phyloP scores from a whole-genome alignment of 2,797 vertebrate genomes.

The Acrocephalus scirpaceus region DNA sequence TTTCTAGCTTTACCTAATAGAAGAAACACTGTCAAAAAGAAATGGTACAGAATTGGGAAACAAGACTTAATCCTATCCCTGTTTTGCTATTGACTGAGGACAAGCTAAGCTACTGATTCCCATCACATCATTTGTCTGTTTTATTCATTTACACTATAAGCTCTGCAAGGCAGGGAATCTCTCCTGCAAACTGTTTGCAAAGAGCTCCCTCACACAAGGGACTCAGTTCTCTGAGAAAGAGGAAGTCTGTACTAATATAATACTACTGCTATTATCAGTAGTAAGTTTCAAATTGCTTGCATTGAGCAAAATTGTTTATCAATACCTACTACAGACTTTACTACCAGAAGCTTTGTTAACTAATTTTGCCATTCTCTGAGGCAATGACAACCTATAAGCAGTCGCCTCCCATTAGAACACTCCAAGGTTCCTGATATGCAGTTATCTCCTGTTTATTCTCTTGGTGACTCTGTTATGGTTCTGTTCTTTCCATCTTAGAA shows the following conservation, averaged over 20 bases:
- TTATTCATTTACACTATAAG: neutral
- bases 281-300: neutral
- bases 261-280: neutral
- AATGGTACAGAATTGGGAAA: neutral
- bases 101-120: neutral
- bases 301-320: neutral
- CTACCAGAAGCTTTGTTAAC: neutral
- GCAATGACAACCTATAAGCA: neutral
- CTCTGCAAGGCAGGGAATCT: neutral
- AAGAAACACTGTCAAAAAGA: neutral
- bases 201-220: neutral
- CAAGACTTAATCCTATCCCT: neutral
- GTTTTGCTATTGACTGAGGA: neutral
- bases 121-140: neutral
- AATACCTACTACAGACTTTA: neutral
- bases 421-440: neutral
- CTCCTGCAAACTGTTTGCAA: neutral
- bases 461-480: neutral
- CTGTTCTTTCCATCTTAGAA: neutral
- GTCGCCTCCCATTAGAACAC: neutral
- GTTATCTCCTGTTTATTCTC: neutral
- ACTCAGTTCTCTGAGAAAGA: neutral
- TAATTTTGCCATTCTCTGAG: neutral
- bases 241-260: neutral
- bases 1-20: neutral